Evolutionary conservation across 2,888 invertebrate genomes (phyloP).

Genomic region (Acrobasis consociella): DNA sequence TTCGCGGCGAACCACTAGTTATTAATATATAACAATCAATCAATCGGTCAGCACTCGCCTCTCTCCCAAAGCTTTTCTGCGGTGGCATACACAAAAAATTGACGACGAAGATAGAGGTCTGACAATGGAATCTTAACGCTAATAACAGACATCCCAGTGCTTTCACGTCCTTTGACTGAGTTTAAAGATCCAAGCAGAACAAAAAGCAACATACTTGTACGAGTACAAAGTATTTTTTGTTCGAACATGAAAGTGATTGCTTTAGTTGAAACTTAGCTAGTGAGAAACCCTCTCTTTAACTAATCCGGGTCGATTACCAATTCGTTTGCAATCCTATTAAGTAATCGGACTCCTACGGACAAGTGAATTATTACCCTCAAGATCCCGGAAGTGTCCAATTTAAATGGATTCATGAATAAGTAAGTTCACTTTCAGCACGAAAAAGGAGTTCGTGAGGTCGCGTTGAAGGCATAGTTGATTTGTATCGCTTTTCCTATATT

Average conservation of each 20-base stretch:
- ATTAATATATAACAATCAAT: too few species aligned
- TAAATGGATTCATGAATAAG: slow-evolving; percentile 22
- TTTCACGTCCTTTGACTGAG: too few species aligned
- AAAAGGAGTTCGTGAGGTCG: slow-evolving; percentile 3
- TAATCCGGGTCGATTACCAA: slow-evolving; percentile 17
- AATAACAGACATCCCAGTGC: too few species aligned
- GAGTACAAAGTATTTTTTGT: too few species aligned
- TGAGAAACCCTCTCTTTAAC: slow-evolving; percentile 3
- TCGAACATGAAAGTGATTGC: not conserved
- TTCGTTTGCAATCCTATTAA: slow-evolving; percentile 21
- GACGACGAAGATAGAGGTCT: too few species aligned
- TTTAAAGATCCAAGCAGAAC: too few species aligned
- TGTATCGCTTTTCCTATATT: not conserved
- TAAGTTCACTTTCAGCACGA: slow-evolving; percentile 20
- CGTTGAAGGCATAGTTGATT: not conserved
- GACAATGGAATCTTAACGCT: too few species aligned
- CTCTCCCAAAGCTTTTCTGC: too few species aligned
- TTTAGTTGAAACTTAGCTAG: not conserved
- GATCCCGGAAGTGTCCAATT: slow-evolving; percentile 17
- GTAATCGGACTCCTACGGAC: slow-evolving; percentile 17
- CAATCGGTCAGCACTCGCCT: too few species aligned
- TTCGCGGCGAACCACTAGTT: too few species aligned
- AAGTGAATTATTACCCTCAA: slow-evolving; percentile 20
- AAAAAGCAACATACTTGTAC: too few species aligned
- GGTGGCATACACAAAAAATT: too few species aligned